Evolutionary conservation across 92 coral and sea anemone species (phyloP).

Genomic region (Zoanthus gigantus): DNA sequence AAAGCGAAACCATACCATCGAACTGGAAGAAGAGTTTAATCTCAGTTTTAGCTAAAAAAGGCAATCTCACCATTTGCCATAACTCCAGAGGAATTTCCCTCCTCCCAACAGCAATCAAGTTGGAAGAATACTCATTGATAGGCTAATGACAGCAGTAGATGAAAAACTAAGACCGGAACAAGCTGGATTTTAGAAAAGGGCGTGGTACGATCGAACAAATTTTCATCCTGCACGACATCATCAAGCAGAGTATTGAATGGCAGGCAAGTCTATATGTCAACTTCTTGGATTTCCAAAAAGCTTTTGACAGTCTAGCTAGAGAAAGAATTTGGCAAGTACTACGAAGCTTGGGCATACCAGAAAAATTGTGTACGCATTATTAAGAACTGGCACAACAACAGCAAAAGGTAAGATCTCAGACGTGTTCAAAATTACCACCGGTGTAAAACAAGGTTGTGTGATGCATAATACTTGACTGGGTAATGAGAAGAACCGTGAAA

Average conservation of each 20-base stretch:
- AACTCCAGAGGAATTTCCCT: neutral
- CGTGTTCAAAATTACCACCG: no score
- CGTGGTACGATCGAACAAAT: neutral
- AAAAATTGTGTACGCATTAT: no score
- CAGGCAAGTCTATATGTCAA: no score
- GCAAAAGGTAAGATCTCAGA: no score
- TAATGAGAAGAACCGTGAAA: no score
- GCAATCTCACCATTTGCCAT: neutral
- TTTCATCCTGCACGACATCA: neutral
- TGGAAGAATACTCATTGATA: neutral
- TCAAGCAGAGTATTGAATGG: neutral
- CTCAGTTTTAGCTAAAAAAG: neutral
- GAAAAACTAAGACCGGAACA: neutral
- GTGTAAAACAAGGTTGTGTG: no score
- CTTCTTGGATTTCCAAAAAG: no score
- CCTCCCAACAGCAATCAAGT: neutral
- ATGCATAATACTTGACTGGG: no score
- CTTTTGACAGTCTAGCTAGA: no score
- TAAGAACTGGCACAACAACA: no score
- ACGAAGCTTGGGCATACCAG: no score
- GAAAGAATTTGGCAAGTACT: no score
- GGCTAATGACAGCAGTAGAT: neutral
- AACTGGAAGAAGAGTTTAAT: neutral
- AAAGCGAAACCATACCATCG: neutral
- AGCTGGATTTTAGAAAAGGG: neutral